phyloP scores from a whole-genome alignment of 2,797 vertebrate genomes.

The Chanos chanos region DNA sequence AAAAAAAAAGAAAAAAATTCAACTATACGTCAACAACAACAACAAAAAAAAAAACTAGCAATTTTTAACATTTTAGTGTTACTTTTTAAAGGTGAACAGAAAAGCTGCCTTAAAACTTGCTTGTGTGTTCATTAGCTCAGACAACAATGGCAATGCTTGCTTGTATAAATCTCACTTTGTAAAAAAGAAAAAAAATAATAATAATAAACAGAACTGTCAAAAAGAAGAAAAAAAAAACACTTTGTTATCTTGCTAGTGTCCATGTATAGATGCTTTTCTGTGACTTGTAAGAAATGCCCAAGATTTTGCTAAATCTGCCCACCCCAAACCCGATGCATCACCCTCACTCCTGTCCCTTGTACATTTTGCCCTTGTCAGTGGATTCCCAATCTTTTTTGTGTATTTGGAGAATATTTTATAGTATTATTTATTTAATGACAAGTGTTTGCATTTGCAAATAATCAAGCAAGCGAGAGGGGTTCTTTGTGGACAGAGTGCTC shows the following conservation, averaged over 20 bases:
- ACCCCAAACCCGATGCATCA: constrained; percentile 33
- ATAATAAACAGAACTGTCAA: neutral
- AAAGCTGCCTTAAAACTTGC: constrained; percentile 82
- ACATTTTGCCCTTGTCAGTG: constrained; percentile 75
- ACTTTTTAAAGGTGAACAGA: constrained; percentile 64
- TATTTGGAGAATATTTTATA: constrained; percentile 75
- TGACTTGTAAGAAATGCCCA: constrained; percentile 72
- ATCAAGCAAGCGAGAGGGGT: constrained; percentile 48
- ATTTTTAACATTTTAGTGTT: constrained; percentile 58
- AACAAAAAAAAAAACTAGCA: constrained; percentile 45
- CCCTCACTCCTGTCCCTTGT: constrained; percentile 53
- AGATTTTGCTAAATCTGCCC: constrained; percentile 69
- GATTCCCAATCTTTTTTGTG: constrained; percentile 75
- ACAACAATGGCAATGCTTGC: constrained; percentile 61
- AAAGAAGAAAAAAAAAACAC: constrained; percentile 56
- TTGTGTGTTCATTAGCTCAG: constrained; percentile 74
- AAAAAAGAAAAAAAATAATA: constrained; percentile 67
- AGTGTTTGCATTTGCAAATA: constrained; percentile 75
- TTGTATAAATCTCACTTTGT: constrained; percentile 71
- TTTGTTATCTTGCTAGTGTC: constrained; percentile 78
- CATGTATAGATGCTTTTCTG: constrained; percentile 80
- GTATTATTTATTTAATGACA: constrained; percentile 84
- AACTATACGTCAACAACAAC: too few species aligned
- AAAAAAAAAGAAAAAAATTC: constrained; percentile 44
- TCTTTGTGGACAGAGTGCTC: constrained; percentile 66